Percentiles rank a stretch among this genome's conserved stretches.
Evolutionary conservation across 1,140 invertebrate species (phyloP).

Genomic region (Eurosta solidaginis): DNA sequence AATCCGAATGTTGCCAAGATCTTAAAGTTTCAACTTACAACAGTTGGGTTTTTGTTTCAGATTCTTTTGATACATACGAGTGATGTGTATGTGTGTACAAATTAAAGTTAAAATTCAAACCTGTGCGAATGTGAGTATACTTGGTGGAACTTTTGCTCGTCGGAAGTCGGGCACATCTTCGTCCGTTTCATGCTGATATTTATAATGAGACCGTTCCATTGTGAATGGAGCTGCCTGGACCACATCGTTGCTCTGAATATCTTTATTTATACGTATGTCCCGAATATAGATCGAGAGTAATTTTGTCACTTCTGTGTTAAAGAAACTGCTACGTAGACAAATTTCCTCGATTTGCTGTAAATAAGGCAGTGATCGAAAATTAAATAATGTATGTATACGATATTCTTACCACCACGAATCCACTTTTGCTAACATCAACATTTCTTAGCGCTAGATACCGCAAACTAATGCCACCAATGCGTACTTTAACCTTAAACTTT

Average conservation of each 20-base stretch:
- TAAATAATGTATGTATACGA: background rate
- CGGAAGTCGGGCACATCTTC: conserved; percentile 69
- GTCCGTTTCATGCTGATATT: conserved; percentile 44
- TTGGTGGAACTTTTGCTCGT: conserved; percentile 74
- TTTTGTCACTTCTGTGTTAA: conserved; percentile 88
- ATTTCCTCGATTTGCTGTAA: conserved; percentile 84
- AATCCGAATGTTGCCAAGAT: too few species aligned
- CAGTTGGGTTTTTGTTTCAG: too few species aligned
- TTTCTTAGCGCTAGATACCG: conserved; percentile 68
- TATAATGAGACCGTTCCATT: conserved; percentile 48
- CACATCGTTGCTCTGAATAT: conserved; percentile 62
- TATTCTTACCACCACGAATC: conserved; percentile 68
- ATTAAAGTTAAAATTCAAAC: conserved; percentile 57
- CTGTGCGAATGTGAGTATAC: conserved; percentile 81
- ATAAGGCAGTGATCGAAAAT: conserved; percentile 25
- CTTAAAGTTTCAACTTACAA: too few species aligned
- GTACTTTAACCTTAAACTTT: conserved; percentile 68
- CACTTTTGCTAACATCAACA: conserved; percentile 70
- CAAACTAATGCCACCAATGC: conserved; percentile 70
- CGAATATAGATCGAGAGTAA: conserved; percentile 81
- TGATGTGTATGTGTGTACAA: too few species aligned
- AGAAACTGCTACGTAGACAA: conserved; percentile 83
- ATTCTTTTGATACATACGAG: too few species aligned
- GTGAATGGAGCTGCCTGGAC: conserved; percentile 39
- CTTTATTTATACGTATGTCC: conserved; percentile 83